Base-by-base conservation (phyloP, 2,113 vertebrate species). In the Thamnaconus septentrionalis region DNA sequence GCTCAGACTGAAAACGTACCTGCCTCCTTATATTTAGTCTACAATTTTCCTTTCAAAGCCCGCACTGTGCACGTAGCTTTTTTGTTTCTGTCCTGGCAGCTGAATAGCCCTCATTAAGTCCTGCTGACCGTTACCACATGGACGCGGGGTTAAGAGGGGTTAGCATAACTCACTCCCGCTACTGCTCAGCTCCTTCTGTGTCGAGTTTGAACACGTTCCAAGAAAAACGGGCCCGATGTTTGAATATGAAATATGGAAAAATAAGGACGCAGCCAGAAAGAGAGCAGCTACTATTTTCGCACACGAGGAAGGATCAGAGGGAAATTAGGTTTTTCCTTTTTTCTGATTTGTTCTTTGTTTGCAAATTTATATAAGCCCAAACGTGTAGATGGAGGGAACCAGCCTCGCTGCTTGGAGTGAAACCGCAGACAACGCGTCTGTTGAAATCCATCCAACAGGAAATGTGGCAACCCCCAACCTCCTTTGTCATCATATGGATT, bases 111-210 rank as follows among this genome's bases (percentile, higher is more conserved):
- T 82, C 59, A 75, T 78, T 87, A 76, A 66, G 64, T 61, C 18
- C 42, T 56, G 66, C 73, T 77, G 76, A 76, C 75, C 2, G 71
- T 64, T 80, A 76, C 55, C 79, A 84, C 69, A 72, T 83, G 72
- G 78, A 67, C 64, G 58, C 54, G 65, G 64, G 80, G 83, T 77
- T 68, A 59, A 80, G 58, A 64, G 60, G 53, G 73, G 69, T 75
- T 63, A 78, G 11, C 69, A 69, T 55, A 78, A 80, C 51, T 67
- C n/a, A 1, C 18, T 56, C 75, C 67, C 75, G 61, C 52, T 47
- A 65, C 41, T 66, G 55, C 66, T 75, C 67, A 72, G 64, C 54
- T 43, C 60, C 44, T 66, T 59, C 66, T 50, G 18, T 39, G n/a
- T 65, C 54, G 68, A 75, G 73, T 46, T 1, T 40, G 4, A 71